Conservation (phyloP, 2,113 vertebrate species). For the Anguilla rostrata region DNA sequence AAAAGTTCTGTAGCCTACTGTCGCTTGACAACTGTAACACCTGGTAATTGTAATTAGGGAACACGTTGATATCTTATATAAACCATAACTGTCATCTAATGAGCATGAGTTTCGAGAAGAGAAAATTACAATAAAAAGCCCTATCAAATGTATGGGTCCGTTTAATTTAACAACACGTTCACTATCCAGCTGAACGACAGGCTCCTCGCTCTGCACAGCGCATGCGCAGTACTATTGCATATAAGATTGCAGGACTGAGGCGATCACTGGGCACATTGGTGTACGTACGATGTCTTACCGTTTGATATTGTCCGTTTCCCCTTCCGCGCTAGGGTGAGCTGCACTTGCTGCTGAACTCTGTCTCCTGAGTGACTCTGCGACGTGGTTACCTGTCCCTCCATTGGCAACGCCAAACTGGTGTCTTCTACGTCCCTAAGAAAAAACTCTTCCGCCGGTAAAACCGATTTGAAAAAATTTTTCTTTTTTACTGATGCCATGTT, state of each 20-base stretch:
- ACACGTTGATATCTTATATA: too few relatives aligned
- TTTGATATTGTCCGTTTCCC: slow-evolving; percentile 33
- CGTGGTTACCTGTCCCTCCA: slow-evolving; percentile 6
- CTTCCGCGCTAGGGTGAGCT: slow-evolving; percentile 60
- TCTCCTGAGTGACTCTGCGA: background rate
- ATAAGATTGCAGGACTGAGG: background rate
- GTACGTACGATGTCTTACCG: slow-evolving; percentile 47
- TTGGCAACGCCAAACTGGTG: slow-evolving; percentile 63
- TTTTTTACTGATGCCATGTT: slow-evolving; percentile 30
- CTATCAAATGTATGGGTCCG: too few relatives aligned
- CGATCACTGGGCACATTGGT: background rate
- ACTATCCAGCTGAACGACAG: too few relatives aligned
- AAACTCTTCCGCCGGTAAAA: slow-evolving; percentile 31
- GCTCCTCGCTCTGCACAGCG: too few relatives aligned
- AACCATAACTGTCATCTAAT: too few relatives aligned
- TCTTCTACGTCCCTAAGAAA: slow-evolving; percentile 34
- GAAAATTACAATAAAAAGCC: too few relatives aligned
- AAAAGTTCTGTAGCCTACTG: too few relatives aligned
- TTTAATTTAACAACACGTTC: too few relatives aligned
- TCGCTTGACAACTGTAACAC: too few relatives aligned
- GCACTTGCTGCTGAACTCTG: slow-evolving; percentile 65
- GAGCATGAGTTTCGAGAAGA: too few relatives aligned
- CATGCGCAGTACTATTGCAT: background rate
- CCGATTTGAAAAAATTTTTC: slow-evolving; percentile 47
- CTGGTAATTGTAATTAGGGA: too few relatives aligned